Base-by-base conservation (phyloP, 35 echinoderm and acorn worm genomes). In the Chiridota heheva region DNA sequence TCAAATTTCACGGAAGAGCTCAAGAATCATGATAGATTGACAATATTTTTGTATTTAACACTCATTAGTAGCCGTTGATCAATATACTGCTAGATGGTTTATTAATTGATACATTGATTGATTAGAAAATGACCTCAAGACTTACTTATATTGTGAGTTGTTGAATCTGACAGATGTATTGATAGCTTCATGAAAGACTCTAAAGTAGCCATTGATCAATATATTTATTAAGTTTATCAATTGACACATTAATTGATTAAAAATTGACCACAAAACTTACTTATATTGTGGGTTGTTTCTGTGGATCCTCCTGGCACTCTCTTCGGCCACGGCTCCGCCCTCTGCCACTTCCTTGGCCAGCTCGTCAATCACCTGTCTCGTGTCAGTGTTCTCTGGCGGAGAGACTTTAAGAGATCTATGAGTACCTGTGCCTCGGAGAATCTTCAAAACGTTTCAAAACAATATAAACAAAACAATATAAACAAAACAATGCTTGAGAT, bases 321-420 rank as follows among this genome's bases (percentile, higher is more conserved):
- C 88, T 75, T 91, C 88, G 8, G 88, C 84, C 12, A 57, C 67
- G 13, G 53, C 53, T 43, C 93, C 93, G 40, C 88, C 87, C 76
- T 96, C 88, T 22, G 93, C 93, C 10, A 96, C 93, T 78, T 77
- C 65, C 65, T 84, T 70, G 49, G 93, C 92, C 39, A 96, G 69
- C 48, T 39, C 74, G 66, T 90, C 78, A 36, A 96, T 77, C 13
- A 77, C 58, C 30, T 86, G 20, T 56, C 64, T 70, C 42, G 84
- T 47, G 20, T 87, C 72, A 70, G 78, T 42, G 78, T 96, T 88
- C 78, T 96, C 93, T 96, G 88, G 93, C 88, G 93, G 93, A 76
- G 72, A 91, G 87, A 96, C 93, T 96, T 85, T 82, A 76, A 90
- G 70, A 78, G 70, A 77, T 82, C 87, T 96, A 96, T 96, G 72